These are phyloP conservation scores for Pampus argenteus DNA, from an alignment of 2,797 vertebrate species.

Conservation along the genomic window DNA sequence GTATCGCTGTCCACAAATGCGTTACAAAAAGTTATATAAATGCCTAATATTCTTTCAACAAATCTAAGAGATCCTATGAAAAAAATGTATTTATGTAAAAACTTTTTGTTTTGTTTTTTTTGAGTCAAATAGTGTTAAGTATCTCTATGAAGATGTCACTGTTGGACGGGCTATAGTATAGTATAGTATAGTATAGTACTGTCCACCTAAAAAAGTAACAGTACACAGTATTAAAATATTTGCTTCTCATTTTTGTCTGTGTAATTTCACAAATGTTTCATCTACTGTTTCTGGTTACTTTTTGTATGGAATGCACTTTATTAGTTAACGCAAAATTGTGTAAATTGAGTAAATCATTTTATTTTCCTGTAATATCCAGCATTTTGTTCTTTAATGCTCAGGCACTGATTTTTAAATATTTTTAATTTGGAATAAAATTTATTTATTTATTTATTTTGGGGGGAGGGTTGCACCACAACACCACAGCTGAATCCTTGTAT, in stretches of 20 bases:
- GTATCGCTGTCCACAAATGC: no score
- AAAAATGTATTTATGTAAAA: no score
- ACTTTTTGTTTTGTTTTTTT: no score
- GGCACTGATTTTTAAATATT: background rate
- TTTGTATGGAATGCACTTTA: conserved; percentile 2
- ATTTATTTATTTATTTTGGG: no score
- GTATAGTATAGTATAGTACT: no score
- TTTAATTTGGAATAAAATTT: background rate
- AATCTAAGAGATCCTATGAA: no score
- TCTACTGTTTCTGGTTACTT: background rate
- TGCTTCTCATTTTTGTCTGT: background rate
- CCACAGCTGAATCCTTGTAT: no score
- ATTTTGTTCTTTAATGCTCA: no score
- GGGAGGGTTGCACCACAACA: no score
- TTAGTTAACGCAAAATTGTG: background rate
- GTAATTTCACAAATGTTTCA: background rate
- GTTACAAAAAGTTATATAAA: no score
- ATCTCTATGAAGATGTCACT: background rate
- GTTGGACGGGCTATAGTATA: background rate
- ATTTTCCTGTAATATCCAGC: background rate
- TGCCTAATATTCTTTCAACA: no score
- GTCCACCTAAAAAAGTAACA: background rate
- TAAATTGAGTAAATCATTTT: background rate
- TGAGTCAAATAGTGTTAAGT: background rate
- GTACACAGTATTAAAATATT: background rate